These are phyloP conservation scores for Dicrostonyx torquatus DNA, from an alignment of 2,797 vertebrate genomes.

Conservation along the genomic window DNA sequence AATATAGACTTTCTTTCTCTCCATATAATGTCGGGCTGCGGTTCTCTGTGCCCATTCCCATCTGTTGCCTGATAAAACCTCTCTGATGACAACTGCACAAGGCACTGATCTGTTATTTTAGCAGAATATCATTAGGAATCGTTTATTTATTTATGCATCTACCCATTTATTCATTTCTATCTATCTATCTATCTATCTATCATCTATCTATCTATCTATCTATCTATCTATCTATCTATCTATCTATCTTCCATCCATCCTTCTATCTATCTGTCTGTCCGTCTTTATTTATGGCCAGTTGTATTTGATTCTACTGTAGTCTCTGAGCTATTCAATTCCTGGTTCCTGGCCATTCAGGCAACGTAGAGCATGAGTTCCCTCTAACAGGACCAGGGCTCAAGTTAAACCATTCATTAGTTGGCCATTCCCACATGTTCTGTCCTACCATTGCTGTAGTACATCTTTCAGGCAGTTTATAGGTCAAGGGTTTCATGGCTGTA, in stretches of 20 bases:
- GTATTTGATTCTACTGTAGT: not conserved
- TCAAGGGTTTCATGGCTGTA: too few relatives aligned
- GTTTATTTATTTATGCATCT: not conserved
- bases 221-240: too few relatives aligned
- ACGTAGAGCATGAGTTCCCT: not conserved
- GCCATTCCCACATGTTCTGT: not conserved
- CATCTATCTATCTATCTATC: too few relatives aligned
- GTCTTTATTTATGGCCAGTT: not conserved
- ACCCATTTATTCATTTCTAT: too few relatives aligned
- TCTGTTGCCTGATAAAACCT: not conserved
- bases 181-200: too few relatives aligned
- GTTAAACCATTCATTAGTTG: not conserved
- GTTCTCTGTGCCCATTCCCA: not conserved
- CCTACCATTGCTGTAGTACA: too few relatives aligned
- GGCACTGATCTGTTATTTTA: not conserved
- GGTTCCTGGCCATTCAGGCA: not conserved
- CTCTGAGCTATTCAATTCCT: not conserved
- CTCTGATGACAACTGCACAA: not conserved
- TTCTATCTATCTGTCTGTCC: too few relatives aligned
- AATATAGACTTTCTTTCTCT: not conserved
- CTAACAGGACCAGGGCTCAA: too few relatives aligned
- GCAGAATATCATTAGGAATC: not conserved
- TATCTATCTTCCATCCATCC: too few relatives aligned
- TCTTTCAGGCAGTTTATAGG: too few relatives aligned
- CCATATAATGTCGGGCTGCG: too few relatives aligned